These are phyloP conservation scores for Cottus gobio DNA, from an alignment of 2,113 vertebrate genomes.

Conservation along the genomic window DNA sequence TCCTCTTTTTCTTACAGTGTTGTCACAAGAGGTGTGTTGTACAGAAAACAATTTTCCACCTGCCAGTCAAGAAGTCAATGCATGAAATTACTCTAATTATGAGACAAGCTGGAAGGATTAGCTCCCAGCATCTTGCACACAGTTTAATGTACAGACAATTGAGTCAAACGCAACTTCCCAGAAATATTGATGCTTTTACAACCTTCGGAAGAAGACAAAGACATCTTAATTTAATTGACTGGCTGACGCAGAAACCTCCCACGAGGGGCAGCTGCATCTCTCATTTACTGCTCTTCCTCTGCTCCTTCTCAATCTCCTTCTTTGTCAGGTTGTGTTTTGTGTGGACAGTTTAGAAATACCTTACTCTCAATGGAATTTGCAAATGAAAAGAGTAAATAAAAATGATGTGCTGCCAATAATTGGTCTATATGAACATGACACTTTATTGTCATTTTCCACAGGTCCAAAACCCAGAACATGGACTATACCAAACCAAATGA, in stretches of 20 bases:
- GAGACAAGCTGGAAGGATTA: slow-evolving; percentile 34
- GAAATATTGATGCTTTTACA: slow-evolving; percentile 46
- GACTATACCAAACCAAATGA: not conserved
- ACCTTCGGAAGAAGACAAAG: slow-evolving; percentile 38
- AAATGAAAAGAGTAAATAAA: slow-evolving; percentile 1
- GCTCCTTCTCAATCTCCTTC: not conserved
- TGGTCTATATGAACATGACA: not conserved
- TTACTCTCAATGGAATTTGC: slow-evolving; percentile 7
- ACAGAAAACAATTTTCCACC: slow-evolving; percentile 50
- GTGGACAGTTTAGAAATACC: not conserved
- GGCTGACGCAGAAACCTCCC: slow-evolving; percentile 51
- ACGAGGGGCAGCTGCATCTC: slow-evolving; percentile 49
- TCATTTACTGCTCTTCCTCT: slow-evolving; percentile 15
- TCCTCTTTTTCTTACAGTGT: not conserved
- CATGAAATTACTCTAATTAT: slow-evolving; percentile 56
- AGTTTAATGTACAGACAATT: slow-evolving; percentile 29
- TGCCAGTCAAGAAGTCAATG: slow-evolving; percentile 53
- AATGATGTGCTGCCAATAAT: not conserved
- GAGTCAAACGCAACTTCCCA: slow-evolving; percentile 32
- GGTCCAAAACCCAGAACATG: not conserved
- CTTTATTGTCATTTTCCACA: not conserved
- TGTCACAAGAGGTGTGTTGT: slow-evolving; percentile 17
- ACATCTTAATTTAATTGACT: slow-evolving; percentile 61
- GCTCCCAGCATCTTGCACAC: slow-evolving; percentile 25
- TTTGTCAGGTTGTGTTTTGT: not conserved